Evolutionary conservation across 2,797 vertebrate species (phyloP).

Genomic region (Oryzias sinensis): DNA sequence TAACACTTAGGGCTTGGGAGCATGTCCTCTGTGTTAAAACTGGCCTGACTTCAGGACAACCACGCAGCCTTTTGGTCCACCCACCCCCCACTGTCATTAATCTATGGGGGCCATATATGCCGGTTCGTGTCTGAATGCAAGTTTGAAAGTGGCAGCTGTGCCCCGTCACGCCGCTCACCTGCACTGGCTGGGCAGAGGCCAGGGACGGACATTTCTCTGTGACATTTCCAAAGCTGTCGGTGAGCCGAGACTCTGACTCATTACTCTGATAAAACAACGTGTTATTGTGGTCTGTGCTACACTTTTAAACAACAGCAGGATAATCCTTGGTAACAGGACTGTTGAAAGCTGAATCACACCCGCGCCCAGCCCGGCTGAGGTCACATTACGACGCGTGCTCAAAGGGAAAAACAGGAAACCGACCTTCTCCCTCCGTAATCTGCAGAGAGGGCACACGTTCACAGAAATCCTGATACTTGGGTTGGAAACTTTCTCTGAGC

Average conservation of each 20-base stretch:
- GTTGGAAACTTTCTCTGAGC: constrained; percentile 31
- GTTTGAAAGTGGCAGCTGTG: constrained; percentile 67
- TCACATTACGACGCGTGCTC: constrained; percentile 45
- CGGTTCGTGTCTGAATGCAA: constrained; percentile 79
- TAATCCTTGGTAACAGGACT: constrained; percentile 73
- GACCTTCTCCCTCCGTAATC: constrained; percentile 35
- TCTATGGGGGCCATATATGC: constrained; percentile 70
- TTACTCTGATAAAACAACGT: constrained; percentile 63
- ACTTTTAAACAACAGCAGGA: constrained; percentile 46
- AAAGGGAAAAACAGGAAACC: constrained; percentile 56
- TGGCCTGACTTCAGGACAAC: constrained; percentile 56
- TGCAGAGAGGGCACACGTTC: constrained; percentile 47
- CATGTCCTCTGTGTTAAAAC: constrained; percentile 66
- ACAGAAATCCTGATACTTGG: constrained; percentile 38
- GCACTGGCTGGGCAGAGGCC: constrained; percentile 61
- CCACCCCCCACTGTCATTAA: constrained; percentile 45
- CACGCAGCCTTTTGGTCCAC: constrained; percentile 21
- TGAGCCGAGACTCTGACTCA: constrained; percentile 50
- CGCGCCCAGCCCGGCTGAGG: constrained; percentile 28
- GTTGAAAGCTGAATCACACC: constrained; percentile 71
- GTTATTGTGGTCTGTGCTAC: constrained; percentile 54
- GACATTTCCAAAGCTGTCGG: constrained; percentile 58
- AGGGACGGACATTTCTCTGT: constrained; percentile 67
- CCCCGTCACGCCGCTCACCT: constrained; percentile 72
- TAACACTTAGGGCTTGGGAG: constrained; percentile 69